These are phyloP conservation scores for Cenopis cana DNA, from an alignment of 2,888 invertebrate genomes.

Conservation along the genomic window DNA sequence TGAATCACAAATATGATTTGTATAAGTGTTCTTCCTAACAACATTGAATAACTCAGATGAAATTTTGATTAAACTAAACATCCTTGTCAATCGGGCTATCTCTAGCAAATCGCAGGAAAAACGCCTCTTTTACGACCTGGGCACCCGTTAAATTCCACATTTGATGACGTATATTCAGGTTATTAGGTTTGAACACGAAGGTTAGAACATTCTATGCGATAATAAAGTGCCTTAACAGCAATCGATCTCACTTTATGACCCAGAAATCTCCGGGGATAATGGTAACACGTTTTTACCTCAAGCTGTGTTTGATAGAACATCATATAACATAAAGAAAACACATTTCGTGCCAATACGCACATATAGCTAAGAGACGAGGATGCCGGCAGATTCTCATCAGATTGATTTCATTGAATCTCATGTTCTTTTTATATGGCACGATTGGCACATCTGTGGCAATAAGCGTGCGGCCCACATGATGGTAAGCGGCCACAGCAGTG, in stretches of 20 bases:
- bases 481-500: no score
- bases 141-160: conserved; percentile 35
- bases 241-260: conserved; percentile 27
- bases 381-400: no score
- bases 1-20: no score
- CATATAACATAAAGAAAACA: no score
- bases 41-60: neutral
- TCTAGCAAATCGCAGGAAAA: conserved; percentile 31
- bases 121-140: conserved; percentile 32
- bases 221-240: conserved; percentile 24
- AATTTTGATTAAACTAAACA: neutral
- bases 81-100: neutral
- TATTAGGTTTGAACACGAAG: conserved; percentile 38
- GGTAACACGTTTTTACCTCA: conserved; percentile 2
- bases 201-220: conserved; percentile 19
- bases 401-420: no score
- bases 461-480: no score
- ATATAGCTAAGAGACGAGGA: no score
- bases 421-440: no score
- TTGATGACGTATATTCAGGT: conserved; percentile 35
- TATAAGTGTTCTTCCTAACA: no score
- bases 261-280: conserved; percentile 9
- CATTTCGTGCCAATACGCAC: no score
- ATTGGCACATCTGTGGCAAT: no score
- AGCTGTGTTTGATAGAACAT: neutral